phyloP scores from a whole-genome alignment of 2,113 vertebrate genomes.

The Calidris pugnax region DNA sequence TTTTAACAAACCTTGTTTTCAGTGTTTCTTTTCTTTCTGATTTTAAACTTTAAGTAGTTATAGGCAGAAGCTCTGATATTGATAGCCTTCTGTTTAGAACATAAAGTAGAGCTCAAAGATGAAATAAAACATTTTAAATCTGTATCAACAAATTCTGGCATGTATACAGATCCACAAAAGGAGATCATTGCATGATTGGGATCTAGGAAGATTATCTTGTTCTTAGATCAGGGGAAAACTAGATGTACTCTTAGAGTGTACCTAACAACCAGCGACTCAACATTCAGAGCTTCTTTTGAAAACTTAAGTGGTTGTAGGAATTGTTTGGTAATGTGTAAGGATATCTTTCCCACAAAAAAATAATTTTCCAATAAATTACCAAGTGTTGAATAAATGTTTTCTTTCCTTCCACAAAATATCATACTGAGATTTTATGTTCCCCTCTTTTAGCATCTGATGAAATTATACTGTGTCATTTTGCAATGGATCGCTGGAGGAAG shows the following conservation, averaged over 20 bases:
- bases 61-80: not conserved
- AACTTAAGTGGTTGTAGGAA: not conserved
- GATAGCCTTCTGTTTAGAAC: not conserved
- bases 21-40: not conserved
- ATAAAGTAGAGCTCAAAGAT: not conserved
- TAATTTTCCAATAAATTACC: not conserved
- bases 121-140: not conserved
- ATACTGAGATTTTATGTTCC: not conserved
- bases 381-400: not conserved
- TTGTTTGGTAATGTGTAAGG: not conserved
- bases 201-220: not conserved
- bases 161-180: not conserved
- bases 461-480: not conserved
- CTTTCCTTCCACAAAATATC: not conserved
- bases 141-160: not conserved
- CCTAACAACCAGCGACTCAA: not conserved
- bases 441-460: not conserved
- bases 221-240: not conserved
- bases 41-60: not conserved
- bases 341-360: not conserved
- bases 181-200: not conserved
- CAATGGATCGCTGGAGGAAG: not conserved
- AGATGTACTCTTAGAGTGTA: not conserved
- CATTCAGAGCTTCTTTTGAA: not conserved
- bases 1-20: not conserved